A percentile compares a stretch with the other conserved stretches of the same genome.
Conservation (phyloP, 2,888 invertebrate species). For the Idaea straminata region DNA sequence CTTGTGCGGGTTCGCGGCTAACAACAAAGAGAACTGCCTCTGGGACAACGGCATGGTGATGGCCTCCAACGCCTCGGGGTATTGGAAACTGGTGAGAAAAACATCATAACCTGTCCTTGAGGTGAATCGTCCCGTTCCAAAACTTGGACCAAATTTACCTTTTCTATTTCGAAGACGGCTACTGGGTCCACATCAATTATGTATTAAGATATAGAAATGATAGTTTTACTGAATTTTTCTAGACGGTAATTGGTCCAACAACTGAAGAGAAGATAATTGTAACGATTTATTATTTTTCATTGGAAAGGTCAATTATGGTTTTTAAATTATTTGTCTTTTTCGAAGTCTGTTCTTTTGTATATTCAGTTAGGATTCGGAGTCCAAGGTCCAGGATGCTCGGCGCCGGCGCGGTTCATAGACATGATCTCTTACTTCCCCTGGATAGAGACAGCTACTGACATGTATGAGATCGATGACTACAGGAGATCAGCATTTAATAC, state of each 20-base stretch:
- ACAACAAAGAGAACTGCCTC: slow-evolving; percentile 40
- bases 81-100: slow-evolving; percentile 48
- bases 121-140: too few species aligned
- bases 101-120: not conserved
- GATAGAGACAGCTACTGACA: slow-evolving; percentile 35
- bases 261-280: too few species aligned
- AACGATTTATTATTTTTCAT: too few species aligned
- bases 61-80: slow-evolving; percentile 45
- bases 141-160: too few species aligned
- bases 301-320: too few species aligned
- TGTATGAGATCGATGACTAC: slow-evolving; percentile 14
- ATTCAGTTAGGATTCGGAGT: not conserved
- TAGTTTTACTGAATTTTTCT: too few species aligned
- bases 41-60: slow-evolving; percentile 62
- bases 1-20: slow-evolving; percentile 41
- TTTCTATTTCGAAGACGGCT: too few species aligned
- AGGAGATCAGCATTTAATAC: slow-evolving; percentile 6
- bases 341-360: not conserved
- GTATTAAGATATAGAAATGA: too few species aligned
- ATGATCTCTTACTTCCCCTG: slow-evolving; percentile 29
- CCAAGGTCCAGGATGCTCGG: slow-evolving; percentile 34
- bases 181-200: too few species aligned
- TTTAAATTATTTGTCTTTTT: too few species aligned
- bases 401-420: slow-evolving; percentile 35
- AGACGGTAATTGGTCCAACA: too few species aligned